A percentile compares a stretch with the other conserved stretches of the same genome.
These are phyloP conservation scores for Helleia helle DNA, from an alignment of 2,888 invertebrate species.

Conservation along the genomic window DNA sequence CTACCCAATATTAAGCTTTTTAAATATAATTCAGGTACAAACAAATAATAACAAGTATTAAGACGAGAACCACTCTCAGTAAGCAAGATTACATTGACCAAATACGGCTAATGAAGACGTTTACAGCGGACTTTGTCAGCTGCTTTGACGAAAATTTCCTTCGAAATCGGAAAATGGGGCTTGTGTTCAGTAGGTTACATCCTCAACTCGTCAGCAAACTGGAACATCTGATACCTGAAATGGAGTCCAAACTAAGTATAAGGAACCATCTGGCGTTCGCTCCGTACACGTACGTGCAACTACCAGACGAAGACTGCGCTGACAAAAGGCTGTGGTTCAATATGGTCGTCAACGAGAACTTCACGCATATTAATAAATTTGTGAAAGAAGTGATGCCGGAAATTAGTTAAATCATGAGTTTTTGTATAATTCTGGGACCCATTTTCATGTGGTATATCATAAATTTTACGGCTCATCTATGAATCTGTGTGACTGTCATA, in stretches of 20 bases:
- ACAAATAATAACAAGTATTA: constrained; percentile 33
- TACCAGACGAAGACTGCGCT: constrained; percentile 31
- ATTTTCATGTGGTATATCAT: too few relatives aligned
- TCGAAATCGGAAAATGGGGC: constrained; percentile 31
- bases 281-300: constrained; percentile 39
- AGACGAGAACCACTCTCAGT: constrained; percentile 27
- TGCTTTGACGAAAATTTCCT: constrained; percentile 50
- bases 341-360: constrained; percentile 35
- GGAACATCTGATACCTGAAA: constrained; percentile 35
- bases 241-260: constrained; percentile 42
- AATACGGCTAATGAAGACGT: constrained; percentile 34
- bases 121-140: constrained; percentile 44
- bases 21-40: constrained; percentile 39
- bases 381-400: constrained; percentile 37
- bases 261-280: constrained; percentile 52
- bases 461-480: too few relatives aligned
- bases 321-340: constrained; percentile 43
- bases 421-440: too few relatives aligned
- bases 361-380: constrained; percentile 35
- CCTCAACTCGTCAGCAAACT: constrained; percentile 43
- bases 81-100: constrained; percentile 29
- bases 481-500: too few relatives aligned
- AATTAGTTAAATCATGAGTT: constrained; percentile 22
- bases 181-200: constrained; percentile 42
- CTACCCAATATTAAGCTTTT: neutral